Conservation (phyloP, 1,140 invertebrate species). For the Panagrolaimus sp. region DNA sequence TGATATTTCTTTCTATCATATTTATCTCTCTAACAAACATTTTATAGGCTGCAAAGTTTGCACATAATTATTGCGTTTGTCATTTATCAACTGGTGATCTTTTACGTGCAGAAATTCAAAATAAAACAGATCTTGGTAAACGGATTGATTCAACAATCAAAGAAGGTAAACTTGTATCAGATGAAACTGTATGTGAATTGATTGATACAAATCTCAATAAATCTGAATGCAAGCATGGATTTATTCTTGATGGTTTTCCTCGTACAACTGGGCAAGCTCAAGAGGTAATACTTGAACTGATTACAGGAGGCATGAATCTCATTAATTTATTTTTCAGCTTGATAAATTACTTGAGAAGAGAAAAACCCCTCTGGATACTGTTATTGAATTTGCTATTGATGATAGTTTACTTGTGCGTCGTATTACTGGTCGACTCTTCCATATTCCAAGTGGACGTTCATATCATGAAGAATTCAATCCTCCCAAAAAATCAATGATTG, state of each 20-base stretch:
- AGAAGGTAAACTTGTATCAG: slow-evolving; percentile 82
- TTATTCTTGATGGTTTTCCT: slow-evolving; percentile 92
- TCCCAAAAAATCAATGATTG: slow-evolving; percentile 81
- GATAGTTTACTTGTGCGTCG: slow-evolving; percentile 81
- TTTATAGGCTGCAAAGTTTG: slow-evolving; percentile 75
- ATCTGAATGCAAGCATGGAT: slow-evolving; percentile 85
- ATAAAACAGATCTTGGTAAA: slow-evolving; percentile 76
- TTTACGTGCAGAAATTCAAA: slow-evolving; percentile 80
- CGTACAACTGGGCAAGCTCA: slow-evolving; percentile 85
- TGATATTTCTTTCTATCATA: not conserved
- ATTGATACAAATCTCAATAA: slow-evolving; percentile 85
- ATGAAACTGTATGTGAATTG: slow-evolving; percentile 89
- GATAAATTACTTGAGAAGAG: slow-evolving; percentile 77
- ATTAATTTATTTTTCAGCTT: slow-evolving; percentile 65
- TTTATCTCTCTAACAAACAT: not conserved
- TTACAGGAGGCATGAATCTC: not conserved
- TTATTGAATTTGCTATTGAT: slow-evolving; percentile 87
- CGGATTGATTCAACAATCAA: slow-evolving; percentile 82
- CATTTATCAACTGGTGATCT: slow-evolving; percentile 94
- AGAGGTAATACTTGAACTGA: slow-evolving; percentile 64
- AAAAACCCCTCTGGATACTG: slow-evolving; percentile 76
- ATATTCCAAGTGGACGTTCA: slow-evolving; percentile 79
- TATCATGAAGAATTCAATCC: slow-evolving; percentile 96
- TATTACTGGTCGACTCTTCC: slow-evolving; percentile 87
- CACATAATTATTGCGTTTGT: slow-evolving; percentile 83